phyloP scores from a whole-genome alignment of 2,113 vertebrate species.

The Falco punctatus region DNA sequence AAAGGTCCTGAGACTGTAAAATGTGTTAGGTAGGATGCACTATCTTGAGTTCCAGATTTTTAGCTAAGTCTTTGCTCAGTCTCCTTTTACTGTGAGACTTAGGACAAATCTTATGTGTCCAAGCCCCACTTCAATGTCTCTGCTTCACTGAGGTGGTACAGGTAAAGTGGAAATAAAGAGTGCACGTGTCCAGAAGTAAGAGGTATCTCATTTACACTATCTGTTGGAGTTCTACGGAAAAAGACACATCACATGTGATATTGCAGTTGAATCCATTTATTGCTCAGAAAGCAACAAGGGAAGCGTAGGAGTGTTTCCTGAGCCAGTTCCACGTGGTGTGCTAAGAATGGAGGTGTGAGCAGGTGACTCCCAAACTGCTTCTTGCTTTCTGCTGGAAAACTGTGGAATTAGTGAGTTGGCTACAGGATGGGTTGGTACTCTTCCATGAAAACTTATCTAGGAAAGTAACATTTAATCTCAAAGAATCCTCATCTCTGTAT shows the following conservation, averaged over 20 bases:
- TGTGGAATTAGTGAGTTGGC: background rate
- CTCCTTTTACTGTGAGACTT: background rate
- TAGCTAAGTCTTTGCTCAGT: background rate
- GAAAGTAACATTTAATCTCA: background rate
- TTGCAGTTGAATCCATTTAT: background rate
- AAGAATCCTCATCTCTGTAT: background rate
- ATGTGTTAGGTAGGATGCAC: background rate
- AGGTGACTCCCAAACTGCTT: background rate
- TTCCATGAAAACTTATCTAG: background rate
- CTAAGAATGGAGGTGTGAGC: background rate
- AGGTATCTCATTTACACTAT: background rate
- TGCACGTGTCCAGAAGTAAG: background rate
- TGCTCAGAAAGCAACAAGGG: background rate
- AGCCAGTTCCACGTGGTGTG: background rate
- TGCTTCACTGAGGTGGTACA: background rate
- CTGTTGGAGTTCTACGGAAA: background rate
- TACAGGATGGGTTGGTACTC: background rate
- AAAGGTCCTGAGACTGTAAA: background rate
- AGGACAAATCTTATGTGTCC: background rate
- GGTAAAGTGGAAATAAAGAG: background rate
- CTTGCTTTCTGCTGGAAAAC: background rate
- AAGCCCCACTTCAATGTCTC: background rate
- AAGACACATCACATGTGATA: background rate
- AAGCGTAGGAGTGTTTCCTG: background rate
- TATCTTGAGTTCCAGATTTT: background rate